phyloP scores from a whole-genome alignment of 2,113 vertebrate species.

The Alexandromys fortis region DNA sequence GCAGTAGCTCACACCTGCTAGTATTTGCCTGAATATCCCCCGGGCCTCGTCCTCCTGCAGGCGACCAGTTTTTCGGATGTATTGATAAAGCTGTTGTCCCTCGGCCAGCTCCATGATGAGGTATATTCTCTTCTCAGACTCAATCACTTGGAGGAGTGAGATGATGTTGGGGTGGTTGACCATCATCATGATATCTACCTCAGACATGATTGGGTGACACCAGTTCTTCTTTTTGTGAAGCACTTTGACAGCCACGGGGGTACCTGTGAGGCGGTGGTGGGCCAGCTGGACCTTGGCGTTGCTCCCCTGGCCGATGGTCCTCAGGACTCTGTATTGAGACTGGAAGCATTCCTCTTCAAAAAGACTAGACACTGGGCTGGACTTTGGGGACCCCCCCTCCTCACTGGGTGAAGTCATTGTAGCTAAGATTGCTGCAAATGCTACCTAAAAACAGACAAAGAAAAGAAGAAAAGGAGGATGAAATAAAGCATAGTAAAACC shows the following conservation, averaged over 20 bases:
- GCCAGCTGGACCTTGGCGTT: not conserved
- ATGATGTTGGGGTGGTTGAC: not conserved
- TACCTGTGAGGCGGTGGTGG: not conserved
- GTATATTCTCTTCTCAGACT: not conserved
- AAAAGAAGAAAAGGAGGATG: not conserved
- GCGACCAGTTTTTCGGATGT: fast-evolving
- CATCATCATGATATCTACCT: not conserved
- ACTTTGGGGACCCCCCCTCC: not conserved
- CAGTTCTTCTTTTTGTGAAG: not conserved
- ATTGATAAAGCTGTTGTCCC: not conserved
- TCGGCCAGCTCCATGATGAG: not conserved
- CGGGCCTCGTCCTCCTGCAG: not conserved
- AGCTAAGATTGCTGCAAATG: not conserved
- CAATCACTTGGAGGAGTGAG: not conserved
- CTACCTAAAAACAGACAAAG: not conserved
- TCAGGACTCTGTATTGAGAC: not conserved
- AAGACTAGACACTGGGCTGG: fast-evolving
- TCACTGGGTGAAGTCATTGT: not conserved
- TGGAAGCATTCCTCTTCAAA: not conserved
- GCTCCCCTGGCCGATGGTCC: not conserved
- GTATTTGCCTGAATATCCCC: not conserved
- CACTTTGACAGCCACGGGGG: not conserved
- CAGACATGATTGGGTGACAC: fast-evolving
- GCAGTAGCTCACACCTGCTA: not conserved
- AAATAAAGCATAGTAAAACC: not conserved